These are phyloP conservation scores for Phallusia fumigata DNA, from an alignment of 23 tunicate genomes.

Conservation along the genomic window DNA sequence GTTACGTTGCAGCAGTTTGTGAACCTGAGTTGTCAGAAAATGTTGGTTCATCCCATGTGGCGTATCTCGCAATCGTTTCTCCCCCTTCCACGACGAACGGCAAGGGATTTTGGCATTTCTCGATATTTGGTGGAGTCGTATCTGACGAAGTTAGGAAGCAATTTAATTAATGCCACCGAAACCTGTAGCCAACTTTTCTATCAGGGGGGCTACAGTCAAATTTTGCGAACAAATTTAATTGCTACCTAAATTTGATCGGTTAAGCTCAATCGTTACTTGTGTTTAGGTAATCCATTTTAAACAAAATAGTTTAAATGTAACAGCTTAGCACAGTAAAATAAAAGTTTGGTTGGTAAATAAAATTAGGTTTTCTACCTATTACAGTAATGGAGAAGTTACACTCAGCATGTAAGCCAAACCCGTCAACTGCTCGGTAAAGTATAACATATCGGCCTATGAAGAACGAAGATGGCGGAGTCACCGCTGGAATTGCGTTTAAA, in stretches of 20 bases:
- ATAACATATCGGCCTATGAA: conserved; percentile 47
- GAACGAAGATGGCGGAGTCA: conserved; percentile 47
- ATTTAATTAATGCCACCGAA: background rate
- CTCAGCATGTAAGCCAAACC: conserved; percentile 34
- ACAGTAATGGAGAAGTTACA: conserved; percentile 71
- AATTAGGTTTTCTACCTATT: conserved; percentile 36
- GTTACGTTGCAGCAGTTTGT: no score
- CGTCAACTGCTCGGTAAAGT: conserved; percentile 58
- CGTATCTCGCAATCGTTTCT: conserved; percentile 21
- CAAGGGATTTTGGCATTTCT: conserved; percentile 54
- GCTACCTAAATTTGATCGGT: no score
- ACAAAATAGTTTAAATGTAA: background rate
- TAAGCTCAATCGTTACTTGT: no score
- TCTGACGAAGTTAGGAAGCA: conserved; percentile 18
- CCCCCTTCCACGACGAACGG: conserved; percentile 61
- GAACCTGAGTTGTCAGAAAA: conserved; percentile 92
- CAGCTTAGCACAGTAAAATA: no score
- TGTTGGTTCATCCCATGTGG: conserved; percentile 62
- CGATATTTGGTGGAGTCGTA: conserved; percentile 70
- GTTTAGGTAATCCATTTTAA: background rate
- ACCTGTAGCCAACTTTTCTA: no score
- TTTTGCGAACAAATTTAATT: no score
- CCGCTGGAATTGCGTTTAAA: conserved; percentile 39
- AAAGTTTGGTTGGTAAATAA: no score
- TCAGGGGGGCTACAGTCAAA: no score